These are phyloP conservation scores for Parelbella ahira DNA, from an alignment of 2,888 invertebrate species.

Conservation along the genomic window DNA sequence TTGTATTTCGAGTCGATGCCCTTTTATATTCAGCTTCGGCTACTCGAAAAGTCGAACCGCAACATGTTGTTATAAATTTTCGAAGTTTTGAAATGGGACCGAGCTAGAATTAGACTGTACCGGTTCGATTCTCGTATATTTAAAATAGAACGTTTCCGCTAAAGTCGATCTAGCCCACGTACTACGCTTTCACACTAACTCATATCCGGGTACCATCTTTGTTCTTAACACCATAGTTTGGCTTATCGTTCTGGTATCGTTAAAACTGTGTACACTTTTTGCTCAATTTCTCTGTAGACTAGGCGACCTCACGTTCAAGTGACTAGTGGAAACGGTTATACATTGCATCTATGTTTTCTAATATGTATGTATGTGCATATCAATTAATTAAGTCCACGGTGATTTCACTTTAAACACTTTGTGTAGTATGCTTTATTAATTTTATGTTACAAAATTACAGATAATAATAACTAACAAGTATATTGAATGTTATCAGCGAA, in stretches of 20 bases:
- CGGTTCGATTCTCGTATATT: no score
- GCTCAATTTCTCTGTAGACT: constrained; percentile 47
- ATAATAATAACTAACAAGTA: no score
- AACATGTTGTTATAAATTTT: constrained; percentile 17
- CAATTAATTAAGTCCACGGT: no score
- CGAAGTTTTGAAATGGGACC: constrained; percentile 13
- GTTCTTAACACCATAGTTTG: constrained; percentile 30
- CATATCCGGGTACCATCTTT: constrained; percentile 40
- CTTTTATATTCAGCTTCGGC: constrained; percentile 5
- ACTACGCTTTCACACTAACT: constrained; percentile 27
- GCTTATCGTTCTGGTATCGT: constrained; percentile 47
- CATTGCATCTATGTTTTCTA: no score
- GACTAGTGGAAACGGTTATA: constrained; percentile 7
- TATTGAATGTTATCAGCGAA: no score
- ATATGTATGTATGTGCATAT: no score
- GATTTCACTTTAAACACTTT: no score
- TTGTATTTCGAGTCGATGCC: constrained; percentile 21
- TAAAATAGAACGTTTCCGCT: constrained; percentile 1
- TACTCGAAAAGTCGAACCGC: constrained; percentile 10
- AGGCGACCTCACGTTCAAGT: constrained; percentile 19
- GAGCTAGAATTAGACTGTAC: constrained; percentile 11
- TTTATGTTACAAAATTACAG: no score
- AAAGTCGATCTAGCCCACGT: constrained; percentile 18
- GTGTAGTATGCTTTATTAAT: no score
- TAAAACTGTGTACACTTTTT: constrained; percentile 37